Evolutionary conservation across 1,140 invertebrate species (phyloP).

Genomic region (Philotrypesis tridentata): DNA sequence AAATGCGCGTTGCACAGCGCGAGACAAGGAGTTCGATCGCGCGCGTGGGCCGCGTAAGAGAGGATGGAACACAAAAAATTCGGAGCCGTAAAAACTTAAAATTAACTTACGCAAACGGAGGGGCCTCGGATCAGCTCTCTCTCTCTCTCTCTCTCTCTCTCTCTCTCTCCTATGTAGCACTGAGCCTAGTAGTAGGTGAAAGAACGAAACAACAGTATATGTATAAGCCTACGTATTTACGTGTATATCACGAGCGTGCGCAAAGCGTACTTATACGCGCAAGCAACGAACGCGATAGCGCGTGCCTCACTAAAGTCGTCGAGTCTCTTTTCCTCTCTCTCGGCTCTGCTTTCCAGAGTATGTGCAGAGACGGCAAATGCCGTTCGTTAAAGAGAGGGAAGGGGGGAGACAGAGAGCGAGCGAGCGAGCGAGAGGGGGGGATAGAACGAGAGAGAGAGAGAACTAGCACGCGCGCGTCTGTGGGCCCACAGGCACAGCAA

Average conservation of each 20-base stretch:
- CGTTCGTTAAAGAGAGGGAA: not conserved
- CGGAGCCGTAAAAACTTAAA: too few species aligned
- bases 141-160: too few species aligned
- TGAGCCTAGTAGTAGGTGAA: constrained; percentile 18
- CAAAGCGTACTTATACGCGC: not conserved
- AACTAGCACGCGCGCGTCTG: constrained; percentile 24
- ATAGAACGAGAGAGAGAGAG: not conserved
- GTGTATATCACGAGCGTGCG: not conserved
- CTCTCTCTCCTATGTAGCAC: too few species aligned
- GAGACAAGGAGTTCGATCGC: too few species aligned
- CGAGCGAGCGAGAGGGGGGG: not conserved
- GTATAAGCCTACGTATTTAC: not conserved
- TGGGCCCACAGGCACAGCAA: constrained; percentile 12
- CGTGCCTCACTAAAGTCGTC: constrained; percentile 36
- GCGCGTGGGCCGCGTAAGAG: too few species aligned
- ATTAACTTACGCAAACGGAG: not conserved
- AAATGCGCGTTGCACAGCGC: too few species aligned
- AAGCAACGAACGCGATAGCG: constrained; percentile 30
- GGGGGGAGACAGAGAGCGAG: not conserved
- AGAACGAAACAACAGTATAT: constrained; percentile 5
- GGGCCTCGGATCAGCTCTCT: not conserved
- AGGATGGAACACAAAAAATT: not conserved
- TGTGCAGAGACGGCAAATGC: not conserved
- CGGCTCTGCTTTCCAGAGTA: constrained; percentile 6
- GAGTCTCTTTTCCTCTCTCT: constrained; percentile 29